Evolutionary conservation across 2,797 vertebrate genomes (phyloP), one percentile per base, ranked within the genome.

Genomic region (Smutsia gigantea): DNA sequence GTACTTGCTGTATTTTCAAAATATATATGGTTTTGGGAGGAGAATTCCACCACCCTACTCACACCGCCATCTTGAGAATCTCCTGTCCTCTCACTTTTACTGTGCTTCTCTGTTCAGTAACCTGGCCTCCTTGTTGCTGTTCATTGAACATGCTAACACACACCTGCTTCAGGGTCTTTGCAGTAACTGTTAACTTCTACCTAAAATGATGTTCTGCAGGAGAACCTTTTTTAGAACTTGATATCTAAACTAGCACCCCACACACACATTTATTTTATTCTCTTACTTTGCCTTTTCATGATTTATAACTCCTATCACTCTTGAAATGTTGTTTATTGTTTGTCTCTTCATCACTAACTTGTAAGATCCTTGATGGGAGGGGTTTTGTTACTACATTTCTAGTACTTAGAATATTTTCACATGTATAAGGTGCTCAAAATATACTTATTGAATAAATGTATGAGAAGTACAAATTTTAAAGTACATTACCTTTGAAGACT

Each of bases 401-500:
- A 71, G 29, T 87, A 93, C 42, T 78, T 84, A 66, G n/a, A 93
- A 88, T 21, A 64, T 9, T 83, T 94, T 84, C 34, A 61, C 49
- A 31, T 72, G 31, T 63, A 92, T 55, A 87, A 39, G 8, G 29
- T 71, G 25, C 66, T 69, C 57, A 49, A 13, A 13, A 86, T 49
- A 39, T 92, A 71, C 46, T 87, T 82, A 37, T 10, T 85, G 61
- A 77, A 37, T 64, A 79, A 77, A 53, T 53, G 18, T 66, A 84
- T 79, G 71, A 78, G 78, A 85, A 69, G 11, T 93, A 37, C 27
- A 85, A 29, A 93, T 86, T 64, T 90, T 46, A 79, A 61, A 93
- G 27, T 79, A 63, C 37, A 68, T 85, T 42, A 83, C 10, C 7
- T 46, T 75, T 83, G 69, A 68, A 93, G 46, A 78, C 63, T 84